Evolutionary conservation across 2,888 invertebrate species (phyloP), one percentile per base, ranked within the genome.

Genomic region (Thyatira batis): DNA sequence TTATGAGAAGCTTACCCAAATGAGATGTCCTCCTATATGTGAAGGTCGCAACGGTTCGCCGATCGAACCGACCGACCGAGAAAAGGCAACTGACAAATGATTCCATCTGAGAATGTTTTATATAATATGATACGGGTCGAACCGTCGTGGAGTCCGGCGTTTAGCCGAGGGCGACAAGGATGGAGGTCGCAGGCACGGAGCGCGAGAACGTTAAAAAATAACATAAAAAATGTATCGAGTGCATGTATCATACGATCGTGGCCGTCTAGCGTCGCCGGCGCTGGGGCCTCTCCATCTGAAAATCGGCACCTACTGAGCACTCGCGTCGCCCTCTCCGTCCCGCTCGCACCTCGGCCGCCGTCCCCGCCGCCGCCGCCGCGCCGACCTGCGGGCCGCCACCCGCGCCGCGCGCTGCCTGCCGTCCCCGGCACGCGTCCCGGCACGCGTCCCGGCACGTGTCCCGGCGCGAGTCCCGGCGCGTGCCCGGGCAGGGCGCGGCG

Each of bases 281-380:
- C 64, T 57, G 63, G 60, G 51, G 62, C 61, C 65, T 53, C 62
- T 51, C 63, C 68, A 71, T 55, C 71, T 71, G 71, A 69, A 71
- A 71, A 71, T 66, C 72, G 71, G 67, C 72, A 71, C 71, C 71
- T 63, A 67, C 71, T 71, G 67, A 70, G 67, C 67, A 71, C 65
- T 58, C 48, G 27, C 48, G 27, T 28, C 58, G 61, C 61, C 56
- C 56, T 48, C 28, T 13, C 48, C n/a, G 33, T 25, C 48, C 27
- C 51, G 51, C 49, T 45, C 33, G 25, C 39, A 48, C 25, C 23
- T n/a, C 25, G 23, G 17, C 25, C 9, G 25, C 49, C 43, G 39
- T 23, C 23, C 39, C 39, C 33, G 39, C 39, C 10, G 39, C 25
- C 27, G 51, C 33, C 21, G 51, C 45, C 25, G 20, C 45, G 49